Percentiles rank a stretch among this genome's conserved stretches.
These are phyloP conservation scores for Parotocinclus haroldoi DNA, from an alignment of 2,797 vertebrate species.

Conservation along the genomic window DNA sequence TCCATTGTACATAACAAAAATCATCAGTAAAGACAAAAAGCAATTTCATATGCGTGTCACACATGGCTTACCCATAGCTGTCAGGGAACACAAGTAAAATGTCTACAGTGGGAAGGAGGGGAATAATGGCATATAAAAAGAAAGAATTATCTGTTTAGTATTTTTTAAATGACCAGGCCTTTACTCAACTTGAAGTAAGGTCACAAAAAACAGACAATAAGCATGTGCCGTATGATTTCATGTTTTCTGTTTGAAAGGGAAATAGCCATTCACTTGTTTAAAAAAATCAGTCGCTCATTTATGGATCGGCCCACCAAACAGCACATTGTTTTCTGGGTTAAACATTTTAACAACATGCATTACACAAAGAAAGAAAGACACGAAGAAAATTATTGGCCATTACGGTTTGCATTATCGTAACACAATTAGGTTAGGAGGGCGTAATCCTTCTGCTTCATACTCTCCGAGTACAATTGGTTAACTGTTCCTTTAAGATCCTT, in stretches of 20 bases:
- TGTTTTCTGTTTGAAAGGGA: constrained; percentile 10
- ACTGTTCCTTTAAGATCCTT: constrained; percentile 8
- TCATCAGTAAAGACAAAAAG: constrained; percentile 53
- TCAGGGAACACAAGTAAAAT: constrained; percentile 57
- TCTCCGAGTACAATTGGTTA: constrained; percentile 9
- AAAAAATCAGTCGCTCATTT: too few relatives aligned
- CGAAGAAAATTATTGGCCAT: background rate
- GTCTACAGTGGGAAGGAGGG: constrained; percentile 51
- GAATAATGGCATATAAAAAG: background rate
- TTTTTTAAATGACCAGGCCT: constrained; percentile 45
- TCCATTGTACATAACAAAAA: constrained; percentile 80
- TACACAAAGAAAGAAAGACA: background rate
- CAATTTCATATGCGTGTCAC: constrained; percentile 76
- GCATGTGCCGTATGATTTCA: constrained; percentile 39
- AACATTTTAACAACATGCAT: too few relatives aligned
- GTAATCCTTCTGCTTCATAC: constrained; percentile 30
- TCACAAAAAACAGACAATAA: constrained; percentile 49
- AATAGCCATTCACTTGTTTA: too few relatives aligned
- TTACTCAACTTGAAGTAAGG: constrained; percentile 40
- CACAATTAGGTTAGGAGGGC: background rate
- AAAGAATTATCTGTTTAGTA: constrained; percentile 30
- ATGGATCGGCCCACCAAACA: too few relatives aligned
- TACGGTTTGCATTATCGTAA: background rate
- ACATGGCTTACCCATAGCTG: constrained; percentile 75
- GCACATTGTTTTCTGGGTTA: too few relatives aligned